These are phyloP conservation scores for Corapipo altera DNA, from an alignment of 2,113 vertebrate species.

Conservation along the genomic window DNA sequence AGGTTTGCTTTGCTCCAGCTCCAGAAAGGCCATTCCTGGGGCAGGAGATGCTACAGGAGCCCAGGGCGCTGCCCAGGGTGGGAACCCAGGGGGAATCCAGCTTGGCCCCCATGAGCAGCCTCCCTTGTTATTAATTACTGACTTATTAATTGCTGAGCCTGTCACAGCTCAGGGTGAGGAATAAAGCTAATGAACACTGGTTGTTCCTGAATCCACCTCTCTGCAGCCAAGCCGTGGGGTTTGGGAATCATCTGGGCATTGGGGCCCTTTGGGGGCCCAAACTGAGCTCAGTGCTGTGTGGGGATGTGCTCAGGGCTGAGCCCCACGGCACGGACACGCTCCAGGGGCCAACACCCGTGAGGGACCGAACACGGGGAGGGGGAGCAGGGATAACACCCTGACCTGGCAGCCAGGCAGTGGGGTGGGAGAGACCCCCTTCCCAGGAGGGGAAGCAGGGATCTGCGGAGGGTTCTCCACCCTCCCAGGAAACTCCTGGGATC, in stretches of 20 bases:
- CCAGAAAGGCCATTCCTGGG: not conserved
- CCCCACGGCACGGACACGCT: rapidly evolving
- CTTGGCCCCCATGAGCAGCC: not conserved
- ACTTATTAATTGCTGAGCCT: rapidly evolving
- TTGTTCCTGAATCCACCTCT: not conserved
- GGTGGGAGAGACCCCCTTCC: not conserved
- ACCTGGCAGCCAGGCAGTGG: rapidly evolving
- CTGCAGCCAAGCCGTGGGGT: rapidly evolving
- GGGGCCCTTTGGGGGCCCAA: not conserved
- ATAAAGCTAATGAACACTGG: not conserved
- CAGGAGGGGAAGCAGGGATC: not conserved
- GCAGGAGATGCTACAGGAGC: not conserved
- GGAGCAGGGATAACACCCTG: not conserved
- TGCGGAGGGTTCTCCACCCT: not conserved
- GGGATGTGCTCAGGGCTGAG: not conserved
- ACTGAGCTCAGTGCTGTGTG: rapidly evolving
- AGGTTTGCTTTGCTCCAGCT: not conserved
- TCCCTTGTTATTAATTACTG: not conserved
- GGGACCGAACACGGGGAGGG: rapidly evolving
- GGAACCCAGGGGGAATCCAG: not conserved
- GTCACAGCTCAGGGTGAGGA: not conserved
- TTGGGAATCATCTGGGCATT: rapidly evolving
- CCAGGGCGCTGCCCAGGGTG: not conserved
- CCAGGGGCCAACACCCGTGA: rapidly evolving
- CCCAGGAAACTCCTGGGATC: not conserved